Percentiles rank a stretch among this genome's conserved stretches.
phyloP scores from a whole-genome alignment of 2,888 invertebrate genomes.

The Geophilus truncorum region DNA sequence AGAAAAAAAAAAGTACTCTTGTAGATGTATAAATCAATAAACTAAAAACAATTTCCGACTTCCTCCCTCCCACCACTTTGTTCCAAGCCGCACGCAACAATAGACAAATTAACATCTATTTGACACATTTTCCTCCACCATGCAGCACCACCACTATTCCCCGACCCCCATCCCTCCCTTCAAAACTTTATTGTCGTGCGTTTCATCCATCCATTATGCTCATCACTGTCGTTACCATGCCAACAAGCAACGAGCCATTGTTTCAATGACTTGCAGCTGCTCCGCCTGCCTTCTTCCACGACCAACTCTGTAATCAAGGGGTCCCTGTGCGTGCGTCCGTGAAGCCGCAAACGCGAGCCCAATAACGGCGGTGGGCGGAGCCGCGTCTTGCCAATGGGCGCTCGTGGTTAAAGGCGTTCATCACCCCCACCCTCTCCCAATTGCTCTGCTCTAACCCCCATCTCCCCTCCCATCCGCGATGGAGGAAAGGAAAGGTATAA shows the following conservation, averaged over 20 bases:
- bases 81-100: background rate
- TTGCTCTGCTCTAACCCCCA: background rate
- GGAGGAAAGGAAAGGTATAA: background rate
- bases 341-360: slow-evolving; percentile 27
- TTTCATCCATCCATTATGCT: slow-evolving; percentile 21
- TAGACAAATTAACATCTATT: slow-evolving; percentile 17
- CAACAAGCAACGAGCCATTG: slow-evolving; percentile 25
- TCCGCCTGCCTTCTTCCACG: slow-evolving; percentile 13
- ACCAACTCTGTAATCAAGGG: slow-evolving; percentile 27
- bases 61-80: background rate
- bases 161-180: background rate
- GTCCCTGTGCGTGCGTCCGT: slow-evolving; percentile 25
- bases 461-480: background rate
- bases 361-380: slow-evolving; percentile 25
- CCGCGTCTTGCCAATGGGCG: slow-evolving; percentile 10
- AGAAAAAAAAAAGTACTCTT: background rate
- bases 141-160: background rate
- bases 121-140: background rate
- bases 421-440: background rate
- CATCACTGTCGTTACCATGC: slow-evolving; percentile 25
- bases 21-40: background rate
- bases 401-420: slow-evolving; percentile 25
- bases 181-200: slow-evolving; percentile 24
- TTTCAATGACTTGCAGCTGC: slow-evolving; percentile 27
- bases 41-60: background rate